Base-by-base conservation (phyloP, 2,797 vertebrate species). In the Leucoraja ocellata region DNA sequence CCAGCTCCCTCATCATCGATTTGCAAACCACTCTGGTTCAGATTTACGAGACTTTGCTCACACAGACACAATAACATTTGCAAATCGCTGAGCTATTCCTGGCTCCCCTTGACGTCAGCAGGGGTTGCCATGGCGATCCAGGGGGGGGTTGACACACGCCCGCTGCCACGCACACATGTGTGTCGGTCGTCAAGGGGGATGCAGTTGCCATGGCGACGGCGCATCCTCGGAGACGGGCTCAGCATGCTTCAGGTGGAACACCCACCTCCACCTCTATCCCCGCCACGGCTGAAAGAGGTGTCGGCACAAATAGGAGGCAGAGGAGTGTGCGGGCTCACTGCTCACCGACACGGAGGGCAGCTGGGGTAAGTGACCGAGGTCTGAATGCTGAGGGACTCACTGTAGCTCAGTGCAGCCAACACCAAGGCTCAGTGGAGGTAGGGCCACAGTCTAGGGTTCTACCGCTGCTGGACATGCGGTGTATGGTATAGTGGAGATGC, bases 31-130 rank as follows among this genome's bases (percentile, higher is more conserved):
- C 23, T 28, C 25, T 58, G 36, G 32, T 8, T 32, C 61, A 36
- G 32, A 39, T 68, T 68, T 76, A n/a, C 71, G 8, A 63, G 21
- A 0, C 21, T 4, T 74, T 23, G 6, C 21, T 74, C 21, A 5
- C 46, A 21, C 21, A 74, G 71, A 74, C 71, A 74, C 71, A 74
- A 74, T 28, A 92, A 92, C 36, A 74, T 74, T 74, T 61, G 39
- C 39, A 92, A 76, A 92, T 54, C 58, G 39, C 46, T 13, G n/a
- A 71, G 68, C 71, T 76, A 92, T 92, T 92, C 58, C 90, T 76
- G 90, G 71, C 39, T 28, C 16, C 23, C 5, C 14, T 28, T 58
- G 90, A 92, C 73, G 71, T 92, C 90, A 92, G 1, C 90, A 76
- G 1, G 71, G 8, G 90, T 92, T 92, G 90, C 36, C 90, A 92